Evolutionary conservation across 2,888 invertebrate genomes (phyloP).

Genomic region (Platypus cylindrus): DNA sequence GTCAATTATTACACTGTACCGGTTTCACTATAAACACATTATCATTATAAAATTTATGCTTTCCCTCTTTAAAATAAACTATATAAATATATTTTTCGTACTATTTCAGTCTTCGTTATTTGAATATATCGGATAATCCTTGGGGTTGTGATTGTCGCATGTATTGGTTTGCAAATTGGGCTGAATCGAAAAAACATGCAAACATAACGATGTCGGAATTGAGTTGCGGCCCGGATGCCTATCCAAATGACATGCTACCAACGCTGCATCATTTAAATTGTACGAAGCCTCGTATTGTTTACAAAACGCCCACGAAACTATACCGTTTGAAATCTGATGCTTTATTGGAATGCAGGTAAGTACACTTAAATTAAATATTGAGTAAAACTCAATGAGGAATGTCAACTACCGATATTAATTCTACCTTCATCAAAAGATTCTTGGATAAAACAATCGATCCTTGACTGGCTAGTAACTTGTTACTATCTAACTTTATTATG

Average conservation of each 20-base stretch:
- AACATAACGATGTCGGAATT: constrained; percentile 42
- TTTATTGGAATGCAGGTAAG: constrained; percentile 54
- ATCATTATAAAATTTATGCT: too few relatives aligned
- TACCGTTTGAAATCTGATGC: constrained; percentile 55
- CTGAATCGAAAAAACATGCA: constrained; percentile 36
- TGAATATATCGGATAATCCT: constrained; percentile 61
- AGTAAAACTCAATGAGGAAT: background rate
- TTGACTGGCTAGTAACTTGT: background rate
- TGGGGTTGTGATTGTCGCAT: constrained; percentile 78
- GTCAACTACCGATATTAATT: too few relatives aligned
- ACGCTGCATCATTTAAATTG: constrained; percentile 62
- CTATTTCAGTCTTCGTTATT: constrained; percentile 33
- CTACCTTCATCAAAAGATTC: too few relatives aligned
- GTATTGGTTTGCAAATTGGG: constrained; percentile 28
- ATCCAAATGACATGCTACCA: constrained; percentile 55
- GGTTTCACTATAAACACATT: too few relatives aligned
- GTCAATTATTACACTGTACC: too few relatives aligned
- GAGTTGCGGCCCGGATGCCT: constrained; percentile 49
- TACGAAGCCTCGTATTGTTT: constrained; percentile 47
- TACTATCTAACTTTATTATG: background rate
- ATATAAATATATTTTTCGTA: background rate
- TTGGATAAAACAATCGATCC: too few relatives aligned
- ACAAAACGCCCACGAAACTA: constrained; percentile 48
- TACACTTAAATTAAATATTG: background rate
- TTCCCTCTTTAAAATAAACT: too few relatives aligned